These are phyloP conservation scores for Yasuhikotakia modesta DNA, from an alignment of 2,797 vertebrate species.

Conservation along the genomic window DNA sequence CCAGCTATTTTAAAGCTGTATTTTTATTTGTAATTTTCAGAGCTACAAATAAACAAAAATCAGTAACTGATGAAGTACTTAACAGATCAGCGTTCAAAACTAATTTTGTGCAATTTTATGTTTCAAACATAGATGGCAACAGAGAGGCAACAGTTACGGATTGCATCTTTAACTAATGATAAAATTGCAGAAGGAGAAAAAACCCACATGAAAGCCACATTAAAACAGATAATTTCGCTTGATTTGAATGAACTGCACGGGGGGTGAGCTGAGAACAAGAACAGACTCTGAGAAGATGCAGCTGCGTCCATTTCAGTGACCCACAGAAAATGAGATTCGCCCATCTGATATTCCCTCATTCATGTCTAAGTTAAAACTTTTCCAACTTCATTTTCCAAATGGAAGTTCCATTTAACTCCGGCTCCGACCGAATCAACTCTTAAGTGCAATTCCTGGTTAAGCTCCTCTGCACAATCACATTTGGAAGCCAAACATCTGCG, in stretches of 20 bases:
- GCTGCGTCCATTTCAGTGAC: neutral
- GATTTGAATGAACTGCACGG: neutral
- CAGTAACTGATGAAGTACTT: too few relatives aligned
- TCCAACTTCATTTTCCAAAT: slow-evolving; percentile 42
- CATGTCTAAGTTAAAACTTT: slow-evolving; percentile 31
- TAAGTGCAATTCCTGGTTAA: slow-evolving; percentile 62
- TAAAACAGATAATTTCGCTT: neutral
- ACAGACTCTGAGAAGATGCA: neutral
- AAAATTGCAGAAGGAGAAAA: neutral
- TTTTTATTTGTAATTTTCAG: too few relatives aligned
- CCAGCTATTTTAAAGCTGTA: too few relatives aligned
- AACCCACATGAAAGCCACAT: neutral
- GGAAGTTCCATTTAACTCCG: slow-evolving; percentile 33
- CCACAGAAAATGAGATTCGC: neutral
- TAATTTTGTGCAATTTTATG: too few relatives aligned
- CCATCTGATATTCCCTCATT: neutral
- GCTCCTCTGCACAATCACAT: slow-evolving; percentile 51
- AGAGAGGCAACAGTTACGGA: too few relatives aligned
- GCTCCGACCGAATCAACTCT: slow-evolving; percentile 19
- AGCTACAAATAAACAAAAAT: too few relatives aligned
- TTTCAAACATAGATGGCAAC: too few relatives aligned
- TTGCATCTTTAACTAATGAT: too few relatives aligned
- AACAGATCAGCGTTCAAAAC: too few relatives aligned
- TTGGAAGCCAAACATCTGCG: slow-evolving; percentile 52
- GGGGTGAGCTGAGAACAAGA: neutral